Conservation (phyloP, 2,888 invertebrate genomes). For the Nephrocerus scutellatus region DNA sequence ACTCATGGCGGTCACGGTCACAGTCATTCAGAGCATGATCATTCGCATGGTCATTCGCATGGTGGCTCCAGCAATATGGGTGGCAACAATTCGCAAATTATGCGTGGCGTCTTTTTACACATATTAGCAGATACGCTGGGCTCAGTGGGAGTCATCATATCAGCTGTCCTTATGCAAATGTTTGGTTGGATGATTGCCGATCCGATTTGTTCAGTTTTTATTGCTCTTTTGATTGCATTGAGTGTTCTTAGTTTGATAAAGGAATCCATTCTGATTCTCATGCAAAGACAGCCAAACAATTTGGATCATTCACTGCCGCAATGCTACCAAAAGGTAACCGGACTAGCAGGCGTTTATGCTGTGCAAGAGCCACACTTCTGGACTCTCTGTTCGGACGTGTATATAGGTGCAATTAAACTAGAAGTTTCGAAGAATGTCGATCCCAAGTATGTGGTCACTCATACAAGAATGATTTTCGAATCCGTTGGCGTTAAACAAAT, state of each 20-base stretch:
- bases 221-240: slow-evolving; percentile 78
- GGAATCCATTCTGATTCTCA: slow-evolving; percentile 83
- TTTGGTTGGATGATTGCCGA: slow-evolving; percentile 99
- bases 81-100: slow-evolving; percentile 74
- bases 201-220: slow-evolving; percentile 96
- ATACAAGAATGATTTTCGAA: slow-evolving; percentile 90
- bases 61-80: slow-evolving; percentile 29
- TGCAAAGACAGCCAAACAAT: slow-evolving; percentile 85
- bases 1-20: slow-evolving; percentile 24
- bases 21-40: slow-evolving; percentile 34
- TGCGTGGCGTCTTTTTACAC: slow-evolving; percentile 95
- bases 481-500: slow-evolving; percentile 86
- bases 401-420: slow-evolving; percentile 86
- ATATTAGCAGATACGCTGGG: slow-evolving; percentile 94
- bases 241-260: slow-evolving; percentile 79
- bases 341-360: slow-evolving; percentile 88
- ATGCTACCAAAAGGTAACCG: slow-evolving; percentile 82
- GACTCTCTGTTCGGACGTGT: slow-evolving; percentile 92
- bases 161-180: slow-evolving; percentile 84
- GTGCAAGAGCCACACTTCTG: slow-evolving; percentile 98
- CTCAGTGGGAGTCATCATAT: slow-evolving; percentile 94
- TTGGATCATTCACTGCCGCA: slow-evolving; percentile 78
- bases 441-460: slow-evolving; percentile 84
- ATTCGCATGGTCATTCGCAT: slow-evolving; percentile 37
- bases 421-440: slow-evolving; percentile 93